Conservation (phyloP, 2,113 vertebrate species). For the Sander lucioperca region DNA sequence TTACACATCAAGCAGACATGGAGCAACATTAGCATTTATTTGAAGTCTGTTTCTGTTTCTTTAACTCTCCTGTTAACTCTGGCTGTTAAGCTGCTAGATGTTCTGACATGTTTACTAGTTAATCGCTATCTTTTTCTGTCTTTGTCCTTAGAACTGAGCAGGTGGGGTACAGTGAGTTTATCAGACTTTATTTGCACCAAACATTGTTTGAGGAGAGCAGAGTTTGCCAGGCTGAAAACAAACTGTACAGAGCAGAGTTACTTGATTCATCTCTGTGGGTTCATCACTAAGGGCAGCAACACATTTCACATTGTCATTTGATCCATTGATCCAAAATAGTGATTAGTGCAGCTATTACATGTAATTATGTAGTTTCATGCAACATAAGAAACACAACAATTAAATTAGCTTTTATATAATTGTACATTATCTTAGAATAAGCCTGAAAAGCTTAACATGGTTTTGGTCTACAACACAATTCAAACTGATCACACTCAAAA, state of each 20-base stretch:
- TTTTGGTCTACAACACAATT: neutral
- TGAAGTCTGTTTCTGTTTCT: neutral
- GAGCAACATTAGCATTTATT: neutral
- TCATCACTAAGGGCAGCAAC: too few species aligned
- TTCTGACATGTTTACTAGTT: too few species aligned
- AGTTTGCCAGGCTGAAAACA: neutral
- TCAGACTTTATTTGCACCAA: neutral
- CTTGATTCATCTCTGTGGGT: too few species aligned
- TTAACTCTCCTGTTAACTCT: too few species aligned
- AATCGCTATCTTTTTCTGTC: too few species aligned
- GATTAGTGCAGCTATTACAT: neutral
- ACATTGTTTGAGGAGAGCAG: neutral
- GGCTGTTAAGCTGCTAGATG: too few species aligned
- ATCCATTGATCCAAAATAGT: too few species aligned
- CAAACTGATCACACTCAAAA: neutral
- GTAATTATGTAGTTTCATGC: neutral
- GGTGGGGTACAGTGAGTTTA: neutral
- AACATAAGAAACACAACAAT: neutral
- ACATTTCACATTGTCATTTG: too few species aligned
- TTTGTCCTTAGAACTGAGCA: neutral
- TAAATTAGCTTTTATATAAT: neutral
- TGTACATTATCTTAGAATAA: neutral
- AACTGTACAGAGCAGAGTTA: neutral
- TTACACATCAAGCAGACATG: neutral
- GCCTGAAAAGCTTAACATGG: neutral